phyloP scores from a whole-genome alignment of 2,113 vertebrate species.

The Saguinus imperator region DNA sequence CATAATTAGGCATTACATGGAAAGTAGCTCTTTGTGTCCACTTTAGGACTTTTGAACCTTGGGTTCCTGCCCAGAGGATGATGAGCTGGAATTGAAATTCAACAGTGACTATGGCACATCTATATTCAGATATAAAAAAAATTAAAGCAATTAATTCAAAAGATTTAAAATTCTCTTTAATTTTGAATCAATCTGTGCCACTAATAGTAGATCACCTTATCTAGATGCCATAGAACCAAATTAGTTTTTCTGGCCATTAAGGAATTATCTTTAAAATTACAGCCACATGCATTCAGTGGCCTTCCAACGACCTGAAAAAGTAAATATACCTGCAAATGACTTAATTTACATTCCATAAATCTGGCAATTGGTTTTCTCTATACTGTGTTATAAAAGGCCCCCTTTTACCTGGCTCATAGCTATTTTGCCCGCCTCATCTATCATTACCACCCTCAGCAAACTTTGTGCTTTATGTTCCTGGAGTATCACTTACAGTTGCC shows the following conservation, averaged over 20 bases:
- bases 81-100: conserved; percentile 11
- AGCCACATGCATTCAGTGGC: conserved; percentile 29
- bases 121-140: conserved; percentile 45
- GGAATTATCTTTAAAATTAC: conserved; percentile 58
- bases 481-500: neutral
- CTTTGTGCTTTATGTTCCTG: neutral
- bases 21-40: neutral
- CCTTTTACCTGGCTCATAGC: neutral
- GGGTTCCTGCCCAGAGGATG: neutral
- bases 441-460: neutral
- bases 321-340: conserved; percentile 56
- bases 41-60: conserved; percentile 30
- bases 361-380: conserved; percentile 33
- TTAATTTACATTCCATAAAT: conserved; percentile 57
- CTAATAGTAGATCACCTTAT: conserved; percentile 51
- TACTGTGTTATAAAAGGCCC: conserved; percentile 9
- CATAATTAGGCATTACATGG: neutral
- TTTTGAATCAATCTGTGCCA: conserved; percentile 40
- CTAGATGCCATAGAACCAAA: conserved; percentile 6
- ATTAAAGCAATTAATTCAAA: conserved; percentile 56
- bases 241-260: conserved; percentile 40
- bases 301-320: conserved; percentile 49
- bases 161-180: conserved; percentile 39
- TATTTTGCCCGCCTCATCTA: neutral
- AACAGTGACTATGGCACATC: conserved; percentile 1